These are phyloP conservation scores for Hydrotaea cyrtoneurina DNA, from an alignment of 2,888 invertebrate genomes.

Conservation along the genomic window DNA sequence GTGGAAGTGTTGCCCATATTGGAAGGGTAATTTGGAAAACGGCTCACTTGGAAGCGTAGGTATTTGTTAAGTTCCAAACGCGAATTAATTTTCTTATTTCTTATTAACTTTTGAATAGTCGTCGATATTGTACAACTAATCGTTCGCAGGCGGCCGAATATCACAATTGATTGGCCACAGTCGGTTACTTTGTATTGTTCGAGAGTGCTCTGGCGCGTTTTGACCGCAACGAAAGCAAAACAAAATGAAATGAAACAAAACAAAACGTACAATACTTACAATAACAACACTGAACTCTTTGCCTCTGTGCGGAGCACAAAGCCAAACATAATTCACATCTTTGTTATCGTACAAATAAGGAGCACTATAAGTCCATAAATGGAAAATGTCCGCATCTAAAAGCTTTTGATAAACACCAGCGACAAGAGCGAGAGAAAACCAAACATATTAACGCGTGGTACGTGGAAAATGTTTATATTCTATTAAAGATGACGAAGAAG, in stretches of 20 bases:
- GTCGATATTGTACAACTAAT: not conserved
- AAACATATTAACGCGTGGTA: conserved; percentile 45
- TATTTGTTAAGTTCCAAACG: too few relatives aligned
- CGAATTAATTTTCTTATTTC: too few relatives aligned
- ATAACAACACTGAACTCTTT: not conserved
- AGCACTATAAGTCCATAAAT: conserved; percentile 1
- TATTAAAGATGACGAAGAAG: not conserved
- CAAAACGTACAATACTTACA: not conserved
- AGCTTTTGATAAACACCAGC: conserved; percentile 27
- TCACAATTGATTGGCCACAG: conserved; percentile 16
- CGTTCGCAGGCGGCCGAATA: not conserved
- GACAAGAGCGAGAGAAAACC: conserved; percentile 18
- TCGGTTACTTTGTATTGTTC: not conserved
- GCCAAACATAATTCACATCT: conserved; percentile 20
- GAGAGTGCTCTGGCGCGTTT: not conserved
- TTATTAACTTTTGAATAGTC: too few relatives aligned
- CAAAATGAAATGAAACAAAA: not conserved
- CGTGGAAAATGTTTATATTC: conserved; percentile 20
- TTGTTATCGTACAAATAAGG: conserved; percentile 19
- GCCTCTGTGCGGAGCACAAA: not conserved
- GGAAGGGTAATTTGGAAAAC: too few relatives aligned
- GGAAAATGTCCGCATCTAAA: conserved; percentile 44
- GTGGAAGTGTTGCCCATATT: too few relatives aligned
- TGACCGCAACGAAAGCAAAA: not conserved
- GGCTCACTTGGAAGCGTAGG: too few relatives aligned